phyloP scores from a whole-genome alignment of 2,797 vertebrate genomes.

The Avahi laniger region DNA sequence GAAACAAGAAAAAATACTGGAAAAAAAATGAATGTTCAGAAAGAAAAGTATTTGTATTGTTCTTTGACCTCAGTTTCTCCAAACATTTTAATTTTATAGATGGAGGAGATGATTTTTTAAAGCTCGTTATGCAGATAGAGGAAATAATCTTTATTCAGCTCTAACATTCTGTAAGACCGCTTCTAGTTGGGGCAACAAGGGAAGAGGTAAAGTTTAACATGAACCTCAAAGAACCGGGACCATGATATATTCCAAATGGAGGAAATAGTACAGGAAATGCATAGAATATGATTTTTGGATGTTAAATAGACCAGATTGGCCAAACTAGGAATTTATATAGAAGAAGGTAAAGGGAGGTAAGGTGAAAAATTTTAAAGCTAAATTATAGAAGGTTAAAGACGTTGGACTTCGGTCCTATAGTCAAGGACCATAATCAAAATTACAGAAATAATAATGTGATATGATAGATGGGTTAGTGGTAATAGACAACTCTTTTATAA shows the following conservation, averaged over 20 bases:
- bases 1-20: not conserved
- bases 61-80: slow-evolving; percentile 21
- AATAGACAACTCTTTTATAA: not conserved
- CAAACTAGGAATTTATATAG: not conserved
- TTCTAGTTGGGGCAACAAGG: not conserved
- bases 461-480: not conserved
- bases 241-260: not conserved
- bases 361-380: not conserved
- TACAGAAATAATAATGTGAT: not conserved
- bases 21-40: not conserved
- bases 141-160: not conserved
- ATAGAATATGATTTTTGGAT: not conserved
- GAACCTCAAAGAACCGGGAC: not conserved
- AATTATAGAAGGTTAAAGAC: not conserved
- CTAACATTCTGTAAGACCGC: not conserved
- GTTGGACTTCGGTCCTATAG: not conserved
- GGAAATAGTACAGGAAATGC: not conserved
- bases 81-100: not conserved
- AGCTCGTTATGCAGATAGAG: not conserved
- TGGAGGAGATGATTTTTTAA: not conserved
- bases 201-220: not conserved
- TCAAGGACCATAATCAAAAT: not conserved
- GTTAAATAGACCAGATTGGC: not conserved
- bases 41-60: not conserved
- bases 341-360: not conserved